phyloP scores from a whole-genome alignment of 2,113 vertebrate genomes.

The Rhinolophus sinicus region DNA sequence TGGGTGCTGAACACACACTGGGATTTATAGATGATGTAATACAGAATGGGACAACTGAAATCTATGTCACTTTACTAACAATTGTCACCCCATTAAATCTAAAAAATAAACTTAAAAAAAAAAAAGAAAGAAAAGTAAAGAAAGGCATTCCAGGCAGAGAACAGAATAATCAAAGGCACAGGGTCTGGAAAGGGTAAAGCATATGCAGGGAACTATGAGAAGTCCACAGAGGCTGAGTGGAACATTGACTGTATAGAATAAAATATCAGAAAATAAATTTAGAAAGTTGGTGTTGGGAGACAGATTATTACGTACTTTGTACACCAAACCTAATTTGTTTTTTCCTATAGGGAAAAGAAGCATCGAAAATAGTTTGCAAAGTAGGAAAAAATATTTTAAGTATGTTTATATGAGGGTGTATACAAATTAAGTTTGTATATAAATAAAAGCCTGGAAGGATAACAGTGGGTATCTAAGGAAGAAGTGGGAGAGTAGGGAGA shows the following conservation, averaged over 20 bases:
- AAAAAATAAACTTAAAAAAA: too few relatives aligned
- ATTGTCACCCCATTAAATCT: too few relatives aligned
- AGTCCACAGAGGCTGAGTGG: not conserved
- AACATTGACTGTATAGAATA: not conserved
- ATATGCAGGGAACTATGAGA: not conserved
- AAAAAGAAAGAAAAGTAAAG: too few relatives aligned
- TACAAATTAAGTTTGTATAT: not conserved
- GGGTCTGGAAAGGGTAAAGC: not conserved
- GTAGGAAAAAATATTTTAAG: not conserved
- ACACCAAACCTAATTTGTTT: not conserved
- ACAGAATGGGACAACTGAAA: too few relatives aligned
- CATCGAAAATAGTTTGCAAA: not conserved
- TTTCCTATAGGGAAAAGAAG: slow-evolving; percentile 37
- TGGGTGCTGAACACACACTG: too few relatives aligned
- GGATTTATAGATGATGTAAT: too few relatives aligned
- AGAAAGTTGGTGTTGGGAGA: not conserved
- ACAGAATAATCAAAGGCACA: not conserved
- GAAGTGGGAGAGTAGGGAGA: not conserved
- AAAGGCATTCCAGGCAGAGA: not conserved
- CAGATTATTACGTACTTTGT: not conserved
- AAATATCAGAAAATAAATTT: not conserved
- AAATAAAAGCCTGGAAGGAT: not conserved
- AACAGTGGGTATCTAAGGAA: not conserved
- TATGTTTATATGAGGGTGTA: not conserved
- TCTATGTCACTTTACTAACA: too few relatives aligned